Conservation (phyloP, 2,888 invertebrate species). For the Mesorhabditis sp. region DNA sequence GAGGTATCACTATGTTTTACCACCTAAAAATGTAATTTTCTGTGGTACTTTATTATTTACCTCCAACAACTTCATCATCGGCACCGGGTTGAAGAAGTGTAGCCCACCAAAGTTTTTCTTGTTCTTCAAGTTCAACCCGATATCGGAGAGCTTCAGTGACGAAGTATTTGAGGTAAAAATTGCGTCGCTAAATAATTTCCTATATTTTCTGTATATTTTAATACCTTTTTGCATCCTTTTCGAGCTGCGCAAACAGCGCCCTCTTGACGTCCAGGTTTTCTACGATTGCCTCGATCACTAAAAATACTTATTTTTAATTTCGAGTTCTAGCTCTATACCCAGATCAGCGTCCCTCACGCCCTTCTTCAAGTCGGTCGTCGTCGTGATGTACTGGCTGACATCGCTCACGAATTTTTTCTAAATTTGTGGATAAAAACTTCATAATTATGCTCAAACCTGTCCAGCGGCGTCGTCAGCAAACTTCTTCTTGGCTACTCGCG, state of each 20-base stretch:
- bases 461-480: conserved; percentile 57
- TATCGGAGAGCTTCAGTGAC: conserved; percentile 77
- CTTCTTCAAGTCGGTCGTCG: conserved; percentile 67
- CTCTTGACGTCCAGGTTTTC: conserved; percentile 77
- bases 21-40: conserved; percentile 61
- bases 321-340: too few relatives aligned
- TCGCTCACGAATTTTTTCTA: too few relatives aligned
- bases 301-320: conserved; percentile 63
- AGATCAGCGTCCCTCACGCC: conserved; percentile 65
- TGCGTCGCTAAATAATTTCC: conserved; percentile 66
- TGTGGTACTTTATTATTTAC: conserved; percentile 54
- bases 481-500: conserved; percentile 75
- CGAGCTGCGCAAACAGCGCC: conserved; percentile 72
- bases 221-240: conserved; percentile 65
- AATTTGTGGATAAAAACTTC: too few relatives aligned
- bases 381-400: conserved; percentile 61
- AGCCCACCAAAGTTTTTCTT: conserved; percentile 72
- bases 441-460: too few relatives aligned
- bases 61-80: conserved; percentile 82
- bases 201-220: neutral
- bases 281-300: conserved; percentile 78
- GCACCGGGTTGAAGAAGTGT: conserved; percentile 88
- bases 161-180: conserved; percentile 86
- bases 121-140: conserved; percentile 72
- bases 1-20: conserved; percentile 74